A percentile compares a stretch with the other conserved stretches of the same genome.
Conservation (phyloP, 2,797 vertebrate species). For the Kryptopterus vitreolus region DNA sequence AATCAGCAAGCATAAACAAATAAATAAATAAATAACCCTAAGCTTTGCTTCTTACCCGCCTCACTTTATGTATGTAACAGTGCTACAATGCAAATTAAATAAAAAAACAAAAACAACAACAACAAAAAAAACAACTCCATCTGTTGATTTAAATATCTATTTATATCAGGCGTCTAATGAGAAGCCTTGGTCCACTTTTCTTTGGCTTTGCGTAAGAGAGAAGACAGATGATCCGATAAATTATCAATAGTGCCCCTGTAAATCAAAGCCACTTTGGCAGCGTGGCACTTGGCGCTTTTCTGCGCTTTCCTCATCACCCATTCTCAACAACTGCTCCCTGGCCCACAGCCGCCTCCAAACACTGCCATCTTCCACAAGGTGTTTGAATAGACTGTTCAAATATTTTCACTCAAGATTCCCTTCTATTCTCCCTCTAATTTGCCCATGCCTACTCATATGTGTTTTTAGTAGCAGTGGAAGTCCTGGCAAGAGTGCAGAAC, state of each 20-base stretch:
- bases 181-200: slow-evolving; percentile 74
- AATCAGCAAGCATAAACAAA: background rate
- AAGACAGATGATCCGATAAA: slow-evolving; percentile 86
- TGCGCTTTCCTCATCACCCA: slow-evolving; percentile 77
- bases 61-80: slow-evolving; percentile 11
- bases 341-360: slow-evolving; percentile 67
- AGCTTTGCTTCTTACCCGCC: background rate
- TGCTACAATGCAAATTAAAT: slow-evolving; percentile 32
- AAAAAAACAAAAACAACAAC: too few species aligned
- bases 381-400: slow-evolving; percentile 86
- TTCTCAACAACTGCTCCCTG: slow-evolving; percentile 84
- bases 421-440: slow-evolving; percentile 51
- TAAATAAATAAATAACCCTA: background rate
- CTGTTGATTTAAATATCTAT: slow-evolving; percentile 70
- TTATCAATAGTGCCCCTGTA: slow-evolving; percentile 81
- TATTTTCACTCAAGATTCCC: slow-evolving; percentile 79
- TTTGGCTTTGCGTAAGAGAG: slow-evolving; percentile 73
- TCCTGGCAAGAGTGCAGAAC: background rate
- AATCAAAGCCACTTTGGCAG: slow-evolving; percentile 83
- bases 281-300: slow-evolving; percentile 68
- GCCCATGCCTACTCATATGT: slow-evolving; percentile 23
- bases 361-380: slow-evolving; percentile 73
- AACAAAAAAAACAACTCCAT: slow-evolving; percentile 67
- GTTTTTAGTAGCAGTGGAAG: slow-evolving; percentile 18
- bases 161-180: slow-evolving; percentile 71